phyloP scores from a whole-genome alignment of 2,888 invertebrate species.

The Scelioninae gen. 2 region DNA sequence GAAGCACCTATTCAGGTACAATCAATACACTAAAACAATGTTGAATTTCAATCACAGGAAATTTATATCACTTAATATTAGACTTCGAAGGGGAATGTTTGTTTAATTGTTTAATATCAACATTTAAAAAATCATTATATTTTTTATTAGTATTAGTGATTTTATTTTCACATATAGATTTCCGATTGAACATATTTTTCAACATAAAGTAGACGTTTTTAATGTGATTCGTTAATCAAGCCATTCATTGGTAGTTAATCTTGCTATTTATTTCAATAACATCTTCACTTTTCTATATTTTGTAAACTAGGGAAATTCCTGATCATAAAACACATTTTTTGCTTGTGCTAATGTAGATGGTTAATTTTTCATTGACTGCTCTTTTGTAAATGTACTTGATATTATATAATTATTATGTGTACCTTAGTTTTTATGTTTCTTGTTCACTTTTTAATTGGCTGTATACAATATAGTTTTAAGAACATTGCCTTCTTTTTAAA shows the following conservation, averaged over 20 bases:
- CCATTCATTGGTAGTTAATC: slow-evolving; percentile 2
- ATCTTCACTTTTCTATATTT: background rate
- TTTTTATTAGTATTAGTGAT: background rate
- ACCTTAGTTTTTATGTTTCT: no score
- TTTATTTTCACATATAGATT: background rate
- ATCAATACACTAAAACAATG: slow-evolving; percentile 15
- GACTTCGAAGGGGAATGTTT: slow-evolving; percentile 25
- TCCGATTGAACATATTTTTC: background rate
- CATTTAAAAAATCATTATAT: background rate
- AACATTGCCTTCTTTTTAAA: background rate
- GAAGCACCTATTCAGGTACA: slow-evolving; percentile 72
- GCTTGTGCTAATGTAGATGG: no score
- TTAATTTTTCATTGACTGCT: no score
- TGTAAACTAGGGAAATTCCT: background rate
- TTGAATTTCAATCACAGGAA: slow-evolving; percentile 5
- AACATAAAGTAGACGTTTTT: slow-evolving; percentile 17
- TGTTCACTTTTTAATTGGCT: no score
- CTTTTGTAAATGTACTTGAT: no score
- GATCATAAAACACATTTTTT: no score
- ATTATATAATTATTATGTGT: no score
- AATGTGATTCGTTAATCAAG: slow-evolving; percentile 24
- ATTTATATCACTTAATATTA: slow-evolving; percentile 16
- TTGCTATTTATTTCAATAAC: background rate
- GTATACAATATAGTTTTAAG: background rate
- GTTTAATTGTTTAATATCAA: slow-evolving; percentile 14